These are phyloP conservation scores for Dysdera silvatica DNA, from an alignment of 1,140 invertebrate species.

Conservation along the genomic window DNA sequence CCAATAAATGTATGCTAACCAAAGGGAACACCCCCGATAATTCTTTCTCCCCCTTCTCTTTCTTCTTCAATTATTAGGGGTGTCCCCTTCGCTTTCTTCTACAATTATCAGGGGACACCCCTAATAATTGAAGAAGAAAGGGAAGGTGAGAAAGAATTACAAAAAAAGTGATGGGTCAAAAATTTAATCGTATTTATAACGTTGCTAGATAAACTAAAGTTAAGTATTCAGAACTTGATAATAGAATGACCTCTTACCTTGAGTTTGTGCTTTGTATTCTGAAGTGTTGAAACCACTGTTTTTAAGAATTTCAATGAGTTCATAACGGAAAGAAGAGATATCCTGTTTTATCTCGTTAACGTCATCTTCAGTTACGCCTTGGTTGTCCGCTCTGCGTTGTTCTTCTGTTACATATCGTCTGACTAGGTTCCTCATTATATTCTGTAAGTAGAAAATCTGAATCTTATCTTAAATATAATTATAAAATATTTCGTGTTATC, in stretches of 20 bases:
- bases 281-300: conserved; percentile 63
- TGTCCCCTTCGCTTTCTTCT: too few species aligned
- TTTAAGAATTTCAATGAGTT: conserved; percentile 84
- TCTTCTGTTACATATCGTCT: conserved; percentile 91
- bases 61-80: too few species aligned
- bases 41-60: too few species aligned
- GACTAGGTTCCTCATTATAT: conserved; percentile 91
- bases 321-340: conserved; percentile 87
- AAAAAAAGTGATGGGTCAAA: too few species aligned
- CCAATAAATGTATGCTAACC: too few species aligned
- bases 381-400: conserved; percentile 83
- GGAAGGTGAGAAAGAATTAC: too few species aligned
- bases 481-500: too few species aligned
- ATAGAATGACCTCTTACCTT: conserved; percentile 6
- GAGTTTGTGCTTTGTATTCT: conserved; percentile 15
- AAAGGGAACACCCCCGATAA: too few species aligned
- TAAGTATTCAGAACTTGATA: neutral
- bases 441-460: too few species aligned
- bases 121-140: too few species aligned
- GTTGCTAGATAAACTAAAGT: neutral
- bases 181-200: neutral
- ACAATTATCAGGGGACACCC: too few species aligned
- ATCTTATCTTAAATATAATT: too few species aligned
- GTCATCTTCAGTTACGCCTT: conserved; percentile 95
- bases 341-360: conserved; percentile 99